Evolutionary conservation across 2,797 vertebrate species (phyloP).

Genomic region (Rhodeus uyekii): DNA sequence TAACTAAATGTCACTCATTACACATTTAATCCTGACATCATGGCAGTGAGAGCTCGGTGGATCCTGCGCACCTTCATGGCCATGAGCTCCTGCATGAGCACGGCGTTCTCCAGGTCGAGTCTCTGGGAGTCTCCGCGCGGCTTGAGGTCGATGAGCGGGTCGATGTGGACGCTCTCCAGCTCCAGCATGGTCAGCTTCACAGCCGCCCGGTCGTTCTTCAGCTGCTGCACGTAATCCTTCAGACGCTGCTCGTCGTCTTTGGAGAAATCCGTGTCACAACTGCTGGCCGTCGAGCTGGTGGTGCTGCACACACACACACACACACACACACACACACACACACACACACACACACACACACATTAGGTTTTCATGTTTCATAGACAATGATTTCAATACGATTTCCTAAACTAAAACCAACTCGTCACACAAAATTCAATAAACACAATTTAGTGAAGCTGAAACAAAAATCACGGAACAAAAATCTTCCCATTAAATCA

Average conservation of each 20-base stretch:
- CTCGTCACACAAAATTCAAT: too few species aligned
- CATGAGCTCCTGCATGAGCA: constrained; percentile 91
- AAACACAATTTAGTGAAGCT: too few species aligned
- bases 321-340: background rate
- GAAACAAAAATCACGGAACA: too few species aligned
- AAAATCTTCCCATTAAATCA: too few species aligned
- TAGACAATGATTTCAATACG: too few species aligned
- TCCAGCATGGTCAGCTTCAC: constrained; percentile 88
- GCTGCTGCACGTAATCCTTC: constrained; percentile 87
- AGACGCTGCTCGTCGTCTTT: constrained; percentile 87
- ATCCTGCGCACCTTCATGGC: constrained; percentile 94
- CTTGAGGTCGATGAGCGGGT: constrained; percentile 81
- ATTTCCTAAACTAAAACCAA: too few species aligned
- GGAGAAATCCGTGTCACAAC: constrained; percentile 85
- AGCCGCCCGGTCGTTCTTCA: constrained; percentile 85
- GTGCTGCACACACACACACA: constrained; percentile 70
- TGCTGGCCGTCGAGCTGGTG: constrained; percentile 87
- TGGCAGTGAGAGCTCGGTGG: too few species aligned
- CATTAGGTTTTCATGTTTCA: too few species aligned
- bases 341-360: too few species aligned
- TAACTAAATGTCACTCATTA: too few species aligned
- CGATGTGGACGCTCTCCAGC: constrained; percentile 86
- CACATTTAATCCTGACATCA: too few species aligned
- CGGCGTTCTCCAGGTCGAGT: constrained; percentile 86
- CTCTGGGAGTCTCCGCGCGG: constrained; percentile 83